phyloP scores from a whole-genome alignment of 2,888 invertebrate species.

The Tricholauxania praeusta region DNA sequence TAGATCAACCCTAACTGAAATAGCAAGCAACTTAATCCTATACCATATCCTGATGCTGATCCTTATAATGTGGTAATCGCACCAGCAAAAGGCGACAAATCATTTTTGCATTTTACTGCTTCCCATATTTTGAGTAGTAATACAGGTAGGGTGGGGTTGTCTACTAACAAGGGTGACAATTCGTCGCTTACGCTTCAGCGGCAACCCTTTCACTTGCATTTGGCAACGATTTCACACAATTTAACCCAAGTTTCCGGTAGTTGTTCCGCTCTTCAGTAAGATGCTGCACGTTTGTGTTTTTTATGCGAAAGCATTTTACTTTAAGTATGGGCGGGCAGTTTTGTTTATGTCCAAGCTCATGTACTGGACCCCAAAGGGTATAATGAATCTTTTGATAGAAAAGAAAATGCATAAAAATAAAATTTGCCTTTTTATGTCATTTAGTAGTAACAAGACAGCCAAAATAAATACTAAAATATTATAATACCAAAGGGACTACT shows the following conservation, averaged over 20 bases:
- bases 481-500: slow-evolving; percentile 53
- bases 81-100: slow-evolving; percentile 66
- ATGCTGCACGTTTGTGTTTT: not conserved
- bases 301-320: not conserved
- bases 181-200: slow-evolving; percentile 25
- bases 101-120: slow-evolving; percentile 54
- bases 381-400: slow-evolving; percentile 46
- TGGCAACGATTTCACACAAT: slow-evolving; percentile 19
- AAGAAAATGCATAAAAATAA: slow-evolving; percentile 55
- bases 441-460: slow-evolving; percentile 50
- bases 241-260: slow-evolving; percentile 18
- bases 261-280: not conserved
- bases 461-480: slow-evolving; percentile 61
- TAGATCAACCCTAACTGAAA: slow-evolving; percentile 35
- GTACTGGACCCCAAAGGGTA: slow-evolving; percentile 6
- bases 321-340: not conserved
- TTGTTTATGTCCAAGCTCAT: slow-evolving; percentile 29
- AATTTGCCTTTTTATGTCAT: slow-evolving; percentile 63
- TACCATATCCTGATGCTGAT: slow-evolving; percentile 27
- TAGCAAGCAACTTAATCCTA: slow-evolving; percentile 52
- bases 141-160: no score
- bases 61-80: slow-evolving; percentile 66
- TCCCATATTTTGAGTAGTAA: no score
- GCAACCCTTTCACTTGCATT: slow-evolving; percentile 23
- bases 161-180: slow-evolving; percentile 38